These are phyloP conservation scores for Panzeria rudis DNA, from an alignment of 2,888 invertebrate genomes.

Conservation along the genomic window DNA sequence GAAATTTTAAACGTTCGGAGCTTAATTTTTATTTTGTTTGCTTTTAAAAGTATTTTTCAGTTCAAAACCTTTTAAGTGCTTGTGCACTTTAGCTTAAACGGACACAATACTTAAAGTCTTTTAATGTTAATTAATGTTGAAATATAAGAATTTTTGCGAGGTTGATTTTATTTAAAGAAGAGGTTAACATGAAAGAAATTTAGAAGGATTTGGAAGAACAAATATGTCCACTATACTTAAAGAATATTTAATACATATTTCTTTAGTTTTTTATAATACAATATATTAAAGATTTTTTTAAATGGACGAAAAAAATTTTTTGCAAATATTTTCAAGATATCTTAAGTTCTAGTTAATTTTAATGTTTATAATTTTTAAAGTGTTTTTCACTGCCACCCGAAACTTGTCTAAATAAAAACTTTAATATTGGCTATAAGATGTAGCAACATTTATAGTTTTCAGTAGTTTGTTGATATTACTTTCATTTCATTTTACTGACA, in stretches of 20 bases:
- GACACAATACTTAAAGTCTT: constrained; percentile 50
- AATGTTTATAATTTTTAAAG: background rate
- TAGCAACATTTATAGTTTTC: constrained; percentile 3
- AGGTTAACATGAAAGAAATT: constrained; percentile 18
- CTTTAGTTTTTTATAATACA: too few relatives aligned
- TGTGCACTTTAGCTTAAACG: constrained; percentile 31
- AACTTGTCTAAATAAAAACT: constrained; percentile 45
- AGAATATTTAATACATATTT: too few relatives aligned
- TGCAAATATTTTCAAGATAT: too few relatives aligned
- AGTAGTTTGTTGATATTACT: constrained; percentile 34
- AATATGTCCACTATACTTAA: too few relatives aligned
- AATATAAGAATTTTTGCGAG: constrained; percentile 40
- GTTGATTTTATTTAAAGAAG: background rate
- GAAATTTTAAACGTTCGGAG: constrained; percentile 25
- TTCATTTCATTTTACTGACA: constrained; percentile 54
- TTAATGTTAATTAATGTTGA: constrained; percentile 67
- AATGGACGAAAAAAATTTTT: too few relatives aligned
- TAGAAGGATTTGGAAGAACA: constrained; percentile 18
- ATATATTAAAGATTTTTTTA: too few relatives aligned
- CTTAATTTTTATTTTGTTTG: background rate
- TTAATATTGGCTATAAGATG: constrained; percentile 25
- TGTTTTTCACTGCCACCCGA: background rate
- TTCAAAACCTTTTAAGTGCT: constrained; percentile 71
- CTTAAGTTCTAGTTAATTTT: too few relatives aligned
- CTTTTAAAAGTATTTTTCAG: background rate